Conservation (phyloP, 1,140 invertebrate genomes). For the Radopholus similis region DNA sequence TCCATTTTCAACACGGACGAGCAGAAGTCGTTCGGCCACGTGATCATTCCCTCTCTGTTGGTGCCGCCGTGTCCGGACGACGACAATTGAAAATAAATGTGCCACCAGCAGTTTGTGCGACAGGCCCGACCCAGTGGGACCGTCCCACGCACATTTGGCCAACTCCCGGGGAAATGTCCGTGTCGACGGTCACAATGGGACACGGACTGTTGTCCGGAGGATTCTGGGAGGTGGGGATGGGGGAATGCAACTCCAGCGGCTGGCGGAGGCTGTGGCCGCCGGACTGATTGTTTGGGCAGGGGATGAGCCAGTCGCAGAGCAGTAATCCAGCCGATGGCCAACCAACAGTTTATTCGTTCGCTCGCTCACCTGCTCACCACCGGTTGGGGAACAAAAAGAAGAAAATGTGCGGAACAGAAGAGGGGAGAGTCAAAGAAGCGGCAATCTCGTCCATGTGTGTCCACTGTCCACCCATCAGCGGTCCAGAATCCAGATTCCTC, state of each 20-base stretch:
- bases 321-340: slow-evolving; percentile 4
- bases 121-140: neutral
- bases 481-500: neutral
- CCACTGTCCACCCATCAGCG: too few relatives aligned
- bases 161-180: slow-evolving; percentile 24
- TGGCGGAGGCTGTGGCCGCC: too few relatives aligned
- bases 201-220: neutral
- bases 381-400: neutral
- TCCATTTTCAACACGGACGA: slow-evolving; percentile 52
- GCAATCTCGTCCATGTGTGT: too few relatives aligned
- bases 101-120: too few relatives aligned
- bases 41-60: slow-evolving; percentile 44
- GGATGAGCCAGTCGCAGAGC: neutral
- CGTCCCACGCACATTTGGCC: neutral
- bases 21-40: slow-evolving; percentile 47
- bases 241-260: too few relatives aligned
- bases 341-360: neutral
- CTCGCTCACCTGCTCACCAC: neutral
- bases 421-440: neutral
- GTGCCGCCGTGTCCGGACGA: slow-evolving; percentile 52
- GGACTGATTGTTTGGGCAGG: neutral
- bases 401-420: neutral
- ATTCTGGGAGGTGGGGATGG: neutral
- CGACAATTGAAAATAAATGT: slow-evolving; percentile 17
- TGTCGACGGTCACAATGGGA: slow-evolving; percentile 51